A percentile compares a stretch with the other conserved stretches of the same genome.
These are phyloP conservation scores for Scaptomyza pallida DNA, from an alignment of 1,140 invertebrate genomes.

Conservation along the genomic window DNA sequence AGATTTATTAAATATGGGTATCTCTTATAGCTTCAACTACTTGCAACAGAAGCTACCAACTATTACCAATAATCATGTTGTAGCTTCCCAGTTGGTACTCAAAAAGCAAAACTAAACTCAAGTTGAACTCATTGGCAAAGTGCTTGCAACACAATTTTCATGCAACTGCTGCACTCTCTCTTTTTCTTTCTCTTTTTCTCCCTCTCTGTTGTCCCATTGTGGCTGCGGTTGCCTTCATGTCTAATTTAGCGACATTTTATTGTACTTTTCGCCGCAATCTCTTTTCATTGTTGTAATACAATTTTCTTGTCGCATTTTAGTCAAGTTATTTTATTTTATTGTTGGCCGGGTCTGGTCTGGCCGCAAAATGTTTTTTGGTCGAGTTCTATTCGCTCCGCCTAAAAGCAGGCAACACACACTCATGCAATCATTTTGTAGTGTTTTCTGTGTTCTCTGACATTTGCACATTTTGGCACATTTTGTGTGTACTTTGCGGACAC, in stretches of 20 bases:
- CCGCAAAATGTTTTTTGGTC: conserved; percentile 70
- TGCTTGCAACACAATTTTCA: conserved; percentile 25
- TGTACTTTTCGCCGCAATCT: conserved; percentile 80
- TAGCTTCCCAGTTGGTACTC: not conserved
- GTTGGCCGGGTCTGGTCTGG: conserved; percentile 45
- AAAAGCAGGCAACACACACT: conserved; percentile 61
- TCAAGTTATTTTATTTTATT: conserved; percentile 74
- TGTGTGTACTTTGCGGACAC: conserved; percentile 58
- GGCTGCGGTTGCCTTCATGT: conserved; percentile 74
- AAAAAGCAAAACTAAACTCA: conserved; percentile 4
- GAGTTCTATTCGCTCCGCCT: conserved; percentile 49
- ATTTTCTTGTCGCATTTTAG: conserved; percentile 80
- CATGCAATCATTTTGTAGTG: not conserved
- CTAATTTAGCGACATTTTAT: conserved; percentile 82
- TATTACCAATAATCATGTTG: conserved; percentile 4
- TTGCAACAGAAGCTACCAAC: not conserved
- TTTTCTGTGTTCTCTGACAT: conserved; percentile 63
- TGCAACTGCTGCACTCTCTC: conserved; percentile 5
- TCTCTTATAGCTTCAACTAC: not conserved
- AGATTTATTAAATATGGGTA: not conserved
- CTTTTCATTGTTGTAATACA: conserved; percentile 80
- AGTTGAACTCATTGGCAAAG: conserved; percentile 7
- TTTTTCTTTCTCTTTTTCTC: not conserved
- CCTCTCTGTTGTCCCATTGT: conserved; percentile 3
- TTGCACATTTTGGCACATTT: conserved; percentile 71